Base-by-base conservation (phyloP, 2,113 vertebrate species). In the Notarius lentiginosus region DNA sequence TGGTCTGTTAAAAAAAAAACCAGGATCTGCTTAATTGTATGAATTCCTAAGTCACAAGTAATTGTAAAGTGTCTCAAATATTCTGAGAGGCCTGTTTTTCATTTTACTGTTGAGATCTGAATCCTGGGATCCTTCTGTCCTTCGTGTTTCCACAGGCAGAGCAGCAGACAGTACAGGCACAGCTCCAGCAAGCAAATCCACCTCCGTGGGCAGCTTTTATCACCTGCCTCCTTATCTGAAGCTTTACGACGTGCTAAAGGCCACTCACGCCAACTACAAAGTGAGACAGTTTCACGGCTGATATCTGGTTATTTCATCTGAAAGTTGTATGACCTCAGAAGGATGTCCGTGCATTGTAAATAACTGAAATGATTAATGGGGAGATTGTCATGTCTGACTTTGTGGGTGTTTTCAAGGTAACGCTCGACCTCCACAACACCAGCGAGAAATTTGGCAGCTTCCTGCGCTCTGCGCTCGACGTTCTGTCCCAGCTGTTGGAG, bases 221-320 rank as follows among this genome's bases (percentile, higher is more conserved):
- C 97, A 99, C 91, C 96, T 99, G 75, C 98, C 98, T 15, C 96
- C 97, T 0, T 99, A 99, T 92, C 95, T 99, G 92, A 99, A 98
- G 91, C 93, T 99, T 53, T 97, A 99, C 0, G 98, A 99, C 65
- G 97, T 99, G 76, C 95, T 99, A 88, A 99, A 99, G 93, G 98
- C 98, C 47, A 99, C 98, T 0, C 96, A 99, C 7, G 94, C 98
- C 63, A 99, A 99, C 94, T 99, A 97, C 85, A 99, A 99, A 96
- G 98, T 99, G 34, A 83, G 86, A 75, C 11, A 22, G 49, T 9
- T 14, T 61, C 41, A 22, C 27, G 24, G 30, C 53, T 58, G 27
- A 34, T 14, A 2, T 30, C 51, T 58, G 20, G 1, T 41, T 60
- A 22, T 60, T 80, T 60, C 18, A 41, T 60, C 30, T 41, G 55